Conservation (phyloP, 2,797 vertebrate genomes). For the Megaceryle alcyon region DNA sequence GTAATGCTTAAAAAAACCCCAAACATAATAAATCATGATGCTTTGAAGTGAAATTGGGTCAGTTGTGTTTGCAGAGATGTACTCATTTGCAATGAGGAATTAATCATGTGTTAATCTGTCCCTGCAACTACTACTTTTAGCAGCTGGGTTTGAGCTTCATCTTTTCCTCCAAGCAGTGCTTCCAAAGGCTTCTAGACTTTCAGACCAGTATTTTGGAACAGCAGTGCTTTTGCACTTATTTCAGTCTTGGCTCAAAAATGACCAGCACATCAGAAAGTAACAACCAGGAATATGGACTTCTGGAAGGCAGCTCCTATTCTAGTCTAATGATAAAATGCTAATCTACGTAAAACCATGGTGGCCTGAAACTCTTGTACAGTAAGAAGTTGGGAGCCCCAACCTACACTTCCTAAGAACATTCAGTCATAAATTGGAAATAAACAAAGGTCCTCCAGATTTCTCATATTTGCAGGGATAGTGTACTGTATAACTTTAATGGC, state of each 20-base stretch:
- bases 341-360: background rate
- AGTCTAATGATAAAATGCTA: background rate
- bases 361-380: background rate
- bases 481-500: background rate
- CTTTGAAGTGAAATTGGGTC: background rate
- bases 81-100: background rate
- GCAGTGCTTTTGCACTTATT: background rate
- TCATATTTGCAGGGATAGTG: background rate
- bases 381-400: background rate
- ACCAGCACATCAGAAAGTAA: background rate
- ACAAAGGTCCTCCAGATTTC: background rate
- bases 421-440: background rate
- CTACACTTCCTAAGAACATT: background rate
- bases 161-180: background rate
- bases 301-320: background rate
- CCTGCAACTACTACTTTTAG: background rate
- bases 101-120: background rate
- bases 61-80: background rate
- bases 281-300: background rate
- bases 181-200: background rate
- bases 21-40: background rate
- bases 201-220: background rate
- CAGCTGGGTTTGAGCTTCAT: background rate
- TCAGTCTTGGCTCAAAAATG: background rate
- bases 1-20: background rate